These are phyloP conservation scores for Pampus argenteus DNA, from an alignment of 2,797 vertebrate species.

Conservation along the genomic window DNA sequence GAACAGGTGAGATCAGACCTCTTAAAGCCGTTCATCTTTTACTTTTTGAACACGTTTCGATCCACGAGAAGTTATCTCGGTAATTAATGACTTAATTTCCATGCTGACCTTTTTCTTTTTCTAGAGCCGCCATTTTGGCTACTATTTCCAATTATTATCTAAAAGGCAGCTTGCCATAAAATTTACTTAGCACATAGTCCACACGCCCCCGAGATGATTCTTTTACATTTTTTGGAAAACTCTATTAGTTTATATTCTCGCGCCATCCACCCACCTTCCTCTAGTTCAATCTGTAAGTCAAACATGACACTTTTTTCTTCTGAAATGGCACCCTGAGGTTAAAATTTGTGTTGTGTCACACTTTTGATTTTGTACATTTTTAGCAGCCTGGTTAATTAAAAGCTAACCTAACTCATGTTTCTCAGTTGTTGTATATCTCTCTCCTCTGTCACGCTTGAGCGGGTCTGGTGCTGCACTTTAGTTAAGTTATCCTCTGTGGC, in stretches of 20 bases:
- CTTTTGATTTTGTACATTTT: background rate
- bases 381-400: background rate
- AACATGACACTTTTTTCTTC: background rate
- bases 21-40: background rate
- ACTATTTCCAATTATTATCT: conserved; percentile 31
- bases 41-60: background rate
- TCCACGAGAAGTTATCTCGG: background rate
- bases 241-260: too few species aligned
- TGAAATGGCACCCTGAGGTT: background rate
- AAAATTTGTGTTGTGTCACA: too few species aligned
- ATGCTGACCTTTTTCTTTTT: conserved; percentile 46
- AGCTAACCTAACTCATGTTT: conserved; percentile 1
- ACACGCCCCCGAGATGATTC: background rate
- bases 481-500: conserved; percentile 43
- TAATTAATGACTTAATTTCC: background rate
- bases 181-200: conserved; percentile 38
- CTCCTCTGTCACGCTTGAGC: conserved; percentile 2
- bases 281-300: background rate
- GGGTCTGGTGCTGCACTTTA: conserved; percentile 31
- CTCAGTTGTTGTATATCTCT: conserved; percentile 11
- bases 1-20: conserved; percentile 68
- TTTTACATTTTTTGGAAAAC: conserved; percentile 36
- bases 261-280: too few species aligned
- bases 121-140: conserved; percentile 6
- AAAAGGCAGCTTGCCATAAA: conserved; percentile 50